Conservation (phyloP, 2,797 vertebrate species). For the Emys orbicularis region DNA sequence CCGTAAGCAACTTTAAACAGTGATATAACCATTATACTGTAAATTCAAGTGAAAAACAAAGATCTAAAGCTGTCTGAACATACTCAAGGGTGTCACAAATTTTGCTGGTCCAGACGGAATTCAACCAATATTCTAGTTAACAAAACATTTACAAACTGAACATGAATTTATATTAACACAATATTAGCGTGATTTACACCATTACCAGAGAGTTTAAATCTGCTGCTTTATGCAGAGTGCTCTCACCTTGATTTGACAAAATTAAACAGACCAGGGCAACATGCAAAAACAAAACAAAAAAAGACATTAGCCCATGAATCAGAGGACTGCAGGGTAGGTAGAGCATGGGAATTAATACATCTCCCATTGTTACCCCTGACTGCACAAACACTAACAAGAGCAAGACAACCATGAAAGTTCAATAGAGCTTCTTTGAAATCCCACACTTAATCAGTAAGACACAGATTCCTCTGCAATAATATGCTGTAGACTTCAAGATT, state of each 20-base stretch:
- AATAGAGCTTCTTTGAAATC: constrained; percentile 3
- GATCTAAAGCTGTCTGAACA: constrained; percentile 4
- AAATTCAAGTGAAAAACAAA: constrained; percentile 63
- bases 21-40: constrained; percentile 40
- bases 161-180: not conserved
- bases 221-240: constrained; percentile 32
- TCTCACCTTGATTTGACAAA: constrained; percentile 4
- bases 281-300: not conserved
- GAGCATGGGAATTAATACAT: not conserved
- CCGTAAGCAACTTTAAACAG: constrained; percentile 68
- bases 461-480: not conserved
- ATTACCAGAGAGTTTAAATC: not conserved
- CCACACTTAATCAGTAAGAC: not conserved
- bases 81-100: not conserved
- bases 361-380: constrained; percentile 34
- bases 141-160: constrained; percentile 43
- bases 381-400: not conserved
- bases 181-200: not conserved
- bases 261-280: constrained; percentile 19
- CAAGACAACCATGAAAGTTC: constrained; percentile 27
- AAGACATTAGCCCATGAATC: not conserved
- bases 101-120: not conserved
- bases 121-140: constrained; percentile 35
- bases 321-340: constrained; percentile 5
- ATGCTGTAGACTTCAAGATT: not conserved